Base-by-base conservation (phyloP, 2,113 vertebrate genomes). In the Perca schrenkii region DNA sequence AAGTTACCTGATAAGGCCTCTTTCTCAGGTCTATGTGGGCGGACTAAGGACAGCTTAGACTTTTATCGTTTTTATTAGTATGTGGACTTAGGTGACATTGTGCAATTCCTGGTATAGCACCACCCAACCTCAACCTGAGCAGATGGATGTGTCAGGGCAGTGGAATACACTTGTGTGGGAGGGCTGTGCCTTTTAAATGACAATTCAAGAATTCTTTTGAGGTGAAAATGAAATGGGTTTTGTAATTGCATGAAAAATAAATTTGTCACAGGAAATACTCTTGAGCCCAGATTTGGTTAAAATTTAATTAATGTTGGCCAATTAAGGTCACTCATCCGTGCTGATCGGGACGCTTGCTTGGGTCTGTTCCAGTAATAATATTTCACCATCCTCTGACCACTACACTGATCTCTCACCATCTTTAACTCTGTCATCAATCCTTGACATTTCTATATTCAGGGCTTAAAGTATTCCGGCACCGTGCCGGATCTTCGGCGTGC, bases 371-470 rank as follows among this genome's bases (percentile, higher is more conserved):
- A 57, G 57, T 60, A 77, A 70, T 54, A 47, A 69, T 25, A 43
- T 58, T 56, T 54, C 8, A 31, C n/a, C 4, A 22, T 0, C 34
- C 46, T 64, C 57, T 1, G 1, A 60, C n/a, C 16, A 14, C 54
- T 36, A 15, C 22, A 10, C 36, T 56, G 15, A 52, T 34, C 12
- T 54, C 2, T 22, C 46, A 21, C 28, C 4, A 11, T 62, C 25
- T 52, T 34, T 34, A 40, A 16, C 11, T 19, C 6, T 3, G 14
- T 22, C 8, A 6, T 34, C 22, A 10, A 1, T 25, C 10, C 80
- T 93, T 91, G 2, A 92, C 79, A 78, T 91, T 91, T 75, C 91
- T 94, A 77, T 93, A n/a, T n/a, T n/a, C n/a, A n/a, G n/a, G n/a
- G n/a, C n/a, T n/a, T n/a, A n/a, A n/a, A n/a, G n/a, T n/a, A n/a